These are phyloP conservation scores for Pelecanoides urinatrix DNA, from an alignment of 2,113 vertebrate species.

Conservation along the genomic window DNA sequence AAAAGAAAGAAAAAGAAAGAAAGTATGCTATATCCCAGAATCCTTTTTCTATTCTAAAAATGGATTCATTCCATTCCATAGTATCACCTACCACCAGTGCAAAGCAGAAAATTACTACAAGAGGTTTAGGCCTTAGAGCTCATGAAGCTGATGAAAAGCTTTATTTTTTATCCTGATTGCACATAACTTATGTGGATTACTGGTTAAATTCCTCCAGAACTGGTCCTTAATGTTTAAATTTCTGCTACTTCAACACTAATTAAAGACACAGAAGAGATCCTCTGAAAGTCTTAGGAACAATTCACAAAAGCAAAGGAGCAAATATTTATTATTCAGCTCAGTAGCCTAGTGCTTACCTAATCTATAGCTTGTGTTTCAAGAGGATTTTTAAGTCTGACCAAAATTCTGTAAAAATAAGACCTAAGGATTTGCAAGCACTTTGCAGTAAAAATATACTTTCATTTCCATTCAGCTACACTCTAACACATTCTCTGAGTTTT, in stretches of 20 bases:
- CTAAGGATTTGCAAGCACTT: not conserved
- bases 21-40: not conserved
- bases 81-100: not conserved
- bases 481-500: not conserved
- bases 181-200: not conserved
- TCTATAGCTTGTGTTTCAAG: not conserved
- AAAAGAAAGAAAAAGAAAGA: not conserved
- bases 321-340: not conserved
- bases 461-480: not conserved
- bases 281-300: not conserved
- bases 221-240: not conserved
- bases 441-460: not conserved
- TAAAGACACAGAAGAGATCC: not conserved
- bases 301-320: not conserved
- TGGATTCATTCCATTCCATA: not conserved
- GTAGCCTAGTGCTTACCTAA: not conserved
- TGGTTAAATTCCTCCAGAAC: not conserved
- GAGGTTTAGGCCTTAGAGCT: not conserved
- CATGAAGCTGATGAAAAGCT: not conserved
- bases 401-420: not conserved
- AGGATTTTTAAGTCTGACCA: not conserved
- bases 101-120: not conserved
- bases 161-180: not conserved
- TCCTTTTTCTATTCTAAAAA: not conserved
- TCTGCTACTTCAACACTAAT: constrained; percentile 1